phyloP scores from a whole-genome alignment of 2,888 invertebrate species.

The Carterocephalus palaemon region DNA sequence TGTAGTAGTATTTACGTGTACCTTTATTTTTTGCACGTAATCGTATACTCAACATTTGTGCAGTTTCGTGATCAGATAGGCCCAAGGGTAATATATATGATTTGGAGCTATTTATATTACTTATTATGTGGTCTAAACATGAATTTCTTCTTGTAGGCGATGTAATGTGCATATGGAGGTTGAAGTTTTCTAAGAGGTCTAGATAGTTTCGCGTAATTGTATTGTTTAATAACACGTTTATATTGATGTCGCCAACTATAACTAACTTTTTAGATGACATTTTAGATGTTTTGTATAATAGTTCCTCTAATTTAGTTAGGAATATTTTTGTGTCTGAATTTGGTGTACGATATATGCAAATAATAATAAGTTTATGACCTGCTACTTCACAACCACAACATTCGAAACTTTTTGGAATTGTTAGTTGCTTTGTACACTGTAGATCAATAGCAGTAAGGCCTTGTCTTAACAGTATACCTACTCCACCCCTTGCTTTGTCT shows the following conservation, averaged over 20 bases:
- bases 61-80: conserved; percentile 8
- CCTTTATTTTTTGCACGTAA: neutral
- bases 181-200: conserved; percentile 8
- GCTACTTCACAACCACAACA: conserved; percentile 8
- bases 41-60: neutral
- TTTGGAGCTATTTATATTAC: conserved; percentile 1
- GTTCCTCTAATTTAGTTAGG: neutral
- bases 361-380: neutral
- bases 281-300: neutral
- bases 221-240: neutral
- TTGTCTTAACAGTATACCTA: conserved; percentile 22
- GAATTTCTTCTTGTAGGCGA: conserved; percentile 20
- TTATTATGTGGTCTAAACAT: conserved; percentile 25
- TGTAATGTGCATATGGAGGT: conserved; percentile 18
- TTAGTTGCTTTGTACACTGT: neutral
- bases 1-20: neutral
- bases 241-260: conserved; percentile 7
- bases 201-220: neutral
- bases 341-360: conserved; percentile 11
- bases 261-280: neutral
- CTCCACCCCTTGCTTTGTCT: conserved; percentile 22
- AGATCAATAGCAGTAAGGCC: neutral
- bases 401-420: conserved; percentile 3
- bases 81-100: neutral
- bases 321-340: neutral